phyloP scores from a whole-genome alignment of 2,113 vertebrate species.

The Alouatta palliata region DNA sequence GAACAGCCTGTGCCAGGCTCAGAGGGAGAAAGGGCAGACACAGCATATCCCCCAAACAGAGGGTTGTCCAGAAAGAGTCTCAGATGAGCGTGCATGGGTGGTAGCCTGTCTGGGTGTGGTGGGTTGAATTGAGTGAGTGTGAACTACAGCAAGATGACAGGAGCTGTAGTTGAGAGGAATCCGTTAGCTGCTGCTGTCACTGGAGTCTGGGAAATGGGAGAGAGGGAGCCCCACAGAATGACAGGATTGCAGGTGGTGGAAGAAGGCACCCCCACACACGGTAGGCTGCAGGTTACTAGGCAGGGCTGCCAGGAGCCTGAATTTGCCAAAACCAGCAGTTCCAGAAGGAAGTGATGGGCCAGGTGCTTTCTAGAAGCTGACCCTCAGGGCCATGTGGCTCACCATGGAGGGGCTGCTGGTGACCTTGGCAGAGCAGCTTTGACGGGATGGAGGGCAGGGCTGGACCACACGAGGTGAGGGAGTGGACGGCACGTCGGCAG shows the following conservation, averaged over 20 bases:
- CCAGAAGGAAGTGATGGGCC: neutral
- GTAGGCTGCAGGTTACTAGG: neutral
- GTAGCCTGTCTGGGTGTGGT: neutral
- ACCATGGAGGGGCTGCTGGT: neutral
- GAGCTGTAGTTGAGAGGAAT: neutral
- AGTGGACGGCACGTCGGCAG: neutral
- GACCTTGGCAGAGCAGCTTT: neutral
- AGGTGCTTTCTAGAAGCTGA: neutral
- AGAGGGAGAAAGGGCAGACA: neutral
- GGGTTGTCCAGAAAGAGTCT: neutral
- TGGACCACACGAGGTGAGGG: rapidly evolving
- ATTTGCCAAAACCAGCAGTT: neutral
- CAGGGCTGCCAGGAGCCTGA: neutral
- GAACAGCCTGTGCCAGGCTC: neutral
- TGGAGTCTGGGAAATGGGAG: neutral
- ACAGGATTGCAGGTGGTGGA: no score
- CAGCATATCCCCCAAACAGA: neutral
- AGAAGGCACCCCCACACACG: no score
- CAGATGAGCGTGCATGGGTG: neutral
- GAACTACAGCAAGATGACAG: neutral
- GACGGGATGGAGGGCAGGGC: neutral
- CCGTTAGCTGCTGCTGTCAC: neutral
- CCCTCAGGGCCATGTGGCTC: no score
- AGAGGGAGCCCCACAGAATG: neutral
- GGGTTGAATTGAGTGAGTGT: neutral